A percentile compares a stretch with the other conserved stretches of the same genome.
These are phyloP conservation scores for Scaptodrosophila lebanonensis DNA, from an alignment of 1,140 invertebrate species.

Conservation along the genomic window DNA sequence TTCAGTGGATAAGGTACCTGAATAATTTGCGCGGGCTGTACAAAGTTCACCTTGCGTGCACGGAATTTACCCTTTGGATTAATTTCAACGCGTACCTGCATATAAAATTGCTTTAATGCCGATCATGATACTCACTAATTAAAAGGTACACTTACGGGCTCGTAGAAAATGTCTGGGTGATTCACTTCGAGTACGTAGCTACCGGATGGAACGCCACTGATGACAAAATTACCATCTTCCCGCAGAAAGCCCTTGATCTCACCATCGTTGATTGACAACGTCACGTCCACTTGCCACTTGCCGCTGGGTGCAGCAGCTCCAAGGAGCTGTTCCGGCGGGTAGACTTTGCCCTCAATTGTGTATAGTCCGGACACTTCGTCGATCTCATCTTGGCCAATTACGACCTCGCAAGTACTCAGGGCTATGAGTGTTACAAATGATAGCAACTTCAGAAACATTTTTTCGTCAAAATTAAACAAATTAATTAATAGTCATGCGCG, in stretches of 20 bases:
- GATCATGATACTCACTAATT: background rate
- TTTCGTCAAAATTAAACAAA: constrained; percentile 6
- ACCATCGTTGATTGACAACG: constrained; percentile 91
- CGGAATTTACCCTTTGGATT: constrained; percentile 97
- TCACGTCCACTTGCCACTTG: constrained; percentile 86
- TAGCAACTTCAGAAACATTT: constrained; percentile 46
- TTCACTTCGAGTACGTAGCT: constrained; percentile 96
- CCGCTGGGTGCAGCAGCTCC: constrained; percentile 68
- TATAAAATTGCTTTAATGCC: background rate
- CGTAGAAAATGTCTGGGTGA: constrained; percentile 94
- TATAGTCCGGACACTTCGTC: constrained; percentile 65
- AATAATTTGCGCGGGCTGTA: constrained; percentile 92
- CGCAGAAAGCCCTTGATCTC: constrained; percentile 91
- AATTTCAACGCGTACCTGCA: constrained; percentile 88
- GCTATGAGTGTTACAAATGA: constrained; percentile 31
- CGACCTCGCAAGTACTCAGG: constrained; percentile 26
- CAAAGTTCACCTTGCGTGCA: constrained; percentile 95
- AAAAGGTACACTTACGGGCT: constrained; percentile 81
- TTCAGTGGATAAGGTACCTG: constrained; percentile 94
- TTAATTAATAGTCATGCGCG: constrained; percentile 20
- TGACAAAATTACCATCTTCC: constrained; percentile 94
- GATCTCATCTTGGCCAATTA: constrained; percentile 56
- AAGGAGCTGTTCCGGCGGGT: constrained; percentile 80
- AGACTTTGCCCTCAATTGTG: constrained; percentile 89
- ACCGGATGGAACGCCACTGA: constrained; percentile 93